Conservation (phyloP, 35 echinoderm and acorn worm genomes). For the Amphiura filiformis region DNA sequence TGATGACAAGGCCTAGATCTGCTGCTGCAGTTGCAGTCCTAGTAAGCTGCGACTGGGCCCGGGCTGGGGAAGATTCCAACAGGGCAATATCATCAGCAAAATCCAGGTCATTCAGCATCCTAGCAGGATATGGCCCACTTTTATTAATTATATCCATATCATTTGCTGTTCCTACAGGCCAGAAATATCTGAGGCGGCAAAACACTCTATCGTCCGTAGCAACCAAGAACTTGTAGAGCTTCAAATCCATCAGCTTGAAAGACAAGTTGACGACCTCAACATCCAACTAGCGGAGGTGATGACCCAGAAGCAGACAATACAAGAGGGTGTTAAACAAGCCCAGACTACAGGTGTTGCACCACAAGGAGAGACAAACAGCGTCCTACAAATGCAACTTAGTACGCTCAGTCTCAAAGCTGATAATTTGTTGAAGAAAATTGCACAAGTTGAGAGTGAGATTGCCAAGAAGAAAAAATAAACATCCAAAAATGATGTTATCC, state of each 20-base stretch:
- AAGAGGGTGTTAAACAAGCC: slow-evolving; percentile 56
- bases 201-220: slow-evolving; percentile 28
- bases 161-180: no score
- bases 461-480: slow-evolving; percentile 69
- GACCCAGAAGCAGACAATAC: slow-evolving; percentile 50
- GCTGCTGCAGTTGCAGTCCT: no score
- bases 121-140: no score
- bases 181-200: not conserved
- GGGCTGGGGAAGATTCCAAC: no score
- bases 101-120: no score
- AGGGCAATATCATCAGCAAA: no score
- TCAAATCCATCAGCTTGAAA: slow-evolving; percentile 65
- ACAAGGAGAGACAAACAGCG: slow-evolving; percentile 19
- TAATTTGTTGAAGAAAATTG: slow-evolving; percentile 87
- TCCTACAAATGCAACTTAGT: slow-evolving; percentile 50
- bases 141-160: no score
- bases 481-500: not conserved
- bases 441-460: slow-evolving; percentile 70
- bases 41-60: no score
- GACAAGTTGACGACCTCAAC: slow-evolving; percentile 82
- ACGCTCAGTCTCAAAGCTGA: slow-evolving; percentile 49
- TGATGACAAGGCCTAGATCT: no score
- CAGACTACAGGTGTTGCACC: slow-evolving; percentile 4
- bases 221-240: slow-evolving; percentile 54
- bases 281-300: slow-evolving; percentile 59